Evolutionary conservation across 1,140 invertebrate species (phyloP).

Genomic region (Teleopsis dalmanni): DNA sequence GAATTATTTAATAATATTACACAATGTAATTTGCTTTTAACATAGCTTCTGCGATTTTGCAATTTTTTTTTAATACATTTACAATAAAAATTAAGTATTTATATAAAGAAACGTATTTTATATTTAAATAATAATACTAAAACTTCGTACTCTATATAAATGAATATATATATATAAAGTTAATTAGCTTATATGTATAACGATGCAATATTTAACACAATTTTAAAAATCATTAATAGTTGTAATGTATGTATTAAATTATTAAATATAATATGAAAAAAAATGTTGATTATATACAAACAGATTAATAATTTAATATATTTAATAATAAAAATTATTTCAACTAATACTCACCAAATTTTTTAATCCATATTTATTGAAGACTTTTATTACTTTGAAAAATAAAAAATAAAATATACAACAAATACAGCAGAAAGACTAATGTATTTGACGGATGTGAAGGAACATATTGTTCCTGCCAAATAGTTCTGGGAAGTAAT

Average conservation of each 20-base stretch:
- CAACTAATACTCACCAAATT: background rate
- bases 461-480: too few relatives aligned
- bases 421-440: background rate
- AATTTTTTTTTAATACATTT: too few relatives aligned
- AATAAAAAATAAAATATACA: background rate
- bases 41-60: too few relatives aligned
- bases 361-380: background rate
- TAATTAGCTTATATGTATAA: conserved; percentile 3
- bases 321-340: background rate
- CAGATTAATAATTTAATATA: background rate
- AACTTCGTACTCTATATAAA: too few relatives aligned
- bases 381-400: background rate
- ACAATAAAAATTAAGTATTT: too few relatives aligned
- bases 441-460: too few relatives aligned
- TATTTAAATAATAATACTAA: too few relatives aligned
- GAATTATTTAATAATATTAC: too few relatives aligned
- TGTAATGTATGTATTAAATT: background rate
- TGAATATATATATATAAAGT: conserved; percentile 7
- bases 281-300: conserved; percentile 1
- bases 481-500: too few relatives aligned
- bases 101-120: too few relatives aligned
- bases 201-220: conserved; percentile 6
- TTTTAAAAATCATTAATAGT: background rate
- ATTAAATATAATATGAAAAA: conserved; percentile 5
- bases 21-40: too few relatives aligned